Conservation (phyloP, 2,113 vertebrate genomes). For the Tragelaphus buxtoni region DNA sequence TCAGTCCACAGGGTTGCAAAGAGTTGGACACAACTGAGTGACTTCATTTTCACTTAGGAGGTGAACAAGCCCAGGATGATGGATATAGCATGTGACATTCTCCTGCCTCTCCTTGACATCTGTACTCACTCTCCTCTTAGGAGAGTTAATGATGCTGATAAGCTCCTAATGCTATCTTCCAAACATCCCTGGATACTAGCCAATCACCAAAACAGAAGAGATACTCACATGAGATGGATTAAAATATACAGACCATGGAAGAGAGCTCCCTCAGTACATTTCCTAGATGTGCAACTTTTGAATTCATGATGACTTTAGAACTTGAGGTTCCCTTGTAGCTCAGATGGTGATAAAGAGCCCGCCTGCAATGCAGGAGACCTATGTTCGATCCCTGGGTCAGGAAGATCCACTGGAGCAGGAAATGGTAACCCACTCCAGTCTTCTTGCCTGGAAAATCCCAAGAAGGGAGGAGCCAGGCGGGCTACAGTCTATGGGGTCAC, state of each 20-base stretch:
- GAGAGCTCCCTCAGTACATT: conserved; percentile 90
- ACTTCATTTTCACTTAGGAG: no score
- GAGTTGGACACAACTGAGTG: fast-evolving
- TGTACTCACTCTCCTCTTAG: not conserved
- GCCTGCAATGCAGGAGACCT: not conserved
- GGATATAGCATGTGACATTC: not conserved
- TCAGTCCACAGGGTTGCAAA: no score
- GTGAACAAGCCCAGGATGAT: not conserved
- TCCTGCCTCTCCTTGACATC: not conserved
- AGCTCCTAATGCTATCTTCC: not conserved
- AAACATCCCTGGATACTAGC: conserved; percentile 76
- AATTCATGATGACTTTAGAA: conserved; percentile 87
- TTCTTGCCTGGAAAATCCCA: not conserved
- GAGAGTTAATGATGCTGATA: not conserved
- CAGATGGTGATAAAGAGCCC: not conserved
- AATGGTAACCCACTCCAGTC: not conserved
- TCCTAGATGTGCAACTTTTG: conserved; percentile 89
- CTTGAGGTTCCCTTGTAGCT: not conserved
- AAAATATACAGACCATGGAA: conserved; percentile 90
- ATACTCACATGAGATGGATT: conserved; percentile 92
- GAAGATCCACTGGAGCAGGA: not conserved
- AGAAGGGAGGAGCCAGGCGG: not conserved
- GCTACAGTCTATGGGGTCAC: not conserved
- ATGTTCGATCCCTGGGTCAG: not conserved
- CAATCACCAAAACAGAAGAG: conserved; percentile 91